Evolutionary conservation across 2,113 vertebrate species (phyloP).

Genomic region (Gambusia holbrooki): DNA sequence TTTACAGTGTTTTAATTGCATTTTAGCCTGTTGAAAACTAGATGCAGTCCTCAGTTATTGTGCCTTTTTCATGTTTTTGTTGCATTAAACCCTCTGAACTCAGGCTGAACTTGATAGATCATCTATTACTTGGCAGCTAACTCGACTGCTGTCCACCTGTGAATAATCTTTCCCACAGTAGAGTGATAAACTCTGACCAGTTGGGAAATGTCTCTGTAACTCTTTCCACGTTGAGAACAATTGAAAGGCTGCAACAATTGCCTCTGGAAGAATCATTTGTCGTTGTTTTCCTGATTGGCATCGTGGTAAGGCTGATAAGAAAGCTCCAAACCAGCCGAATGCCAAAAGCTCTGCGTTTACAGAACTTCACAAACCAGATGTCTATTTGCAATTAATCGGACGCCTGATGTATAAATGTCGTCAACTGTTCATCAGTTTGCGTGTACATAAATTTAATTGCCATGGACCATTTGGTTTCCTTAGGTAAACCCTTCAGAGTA

Average conservation of each 20-base stretch:
- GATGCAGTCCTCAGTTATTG: neutral
- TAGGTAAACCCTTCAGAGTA: too few relatives aligned
- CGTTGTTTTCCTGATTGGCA: neutral
- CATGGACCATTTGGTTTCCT: too few relatives aligned
- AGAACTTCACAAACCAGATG: too few relatives aligned
- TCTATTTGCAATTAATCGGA: too few relatives aligned
- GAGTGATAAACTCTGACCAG: neutral
- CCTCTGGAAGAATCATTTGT: neutral
- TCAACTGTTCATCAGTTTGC: neutral
- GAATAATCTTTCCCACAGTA: neutral
- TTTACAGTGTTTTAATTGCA: neutral
- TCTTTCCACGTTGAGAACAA: neutral
- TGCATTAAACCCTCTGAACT: neutral
- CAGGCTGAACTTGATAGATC: neutral
- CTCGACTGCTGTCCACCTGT: neutral
- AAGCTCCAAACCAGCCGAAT: neutral
- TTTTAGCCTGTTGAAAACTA: neutral
- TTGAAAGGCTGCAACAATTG: neutral
- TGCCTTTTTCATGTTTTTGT: neutral
- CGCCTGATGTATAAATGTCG: neutral
- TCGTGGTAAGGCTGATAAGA: neutral
- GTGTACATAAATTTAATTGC: too few relatives aligned
- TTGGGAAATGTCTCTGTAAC: neutral
- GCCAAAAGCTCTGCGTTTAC: too few relatives aligned
- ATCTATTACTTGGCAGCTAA: neutral